Base-by-base conservation (phyloP, 2,888 invertebrate genomes). In the Ctenicera cuprea region DNA sequence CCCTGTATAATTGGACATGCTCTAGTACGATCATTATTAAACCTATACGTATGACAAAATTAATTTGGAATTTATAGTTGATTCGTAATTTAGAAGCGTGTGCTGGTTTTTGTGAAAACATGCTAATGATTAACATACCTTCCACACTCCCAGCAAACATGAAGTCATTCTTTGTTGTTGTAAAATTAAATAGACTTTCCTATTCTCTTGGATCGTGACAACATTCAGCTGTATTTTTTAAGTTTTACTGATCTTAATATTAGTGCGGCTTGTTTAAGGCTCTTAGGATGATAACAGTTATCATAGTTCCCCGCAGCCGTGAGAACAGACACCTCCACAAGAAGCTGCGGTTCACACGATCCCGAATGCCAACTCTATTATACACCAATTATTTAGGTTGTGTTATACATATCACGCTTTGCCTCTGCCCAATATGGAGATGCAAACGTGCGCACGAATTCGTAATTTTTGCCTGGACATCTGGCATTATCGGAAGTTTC, bases 381-480 rank as follows among this genome's bases (percentile, higher is more conserved):
- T 85, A 83, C 79, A 83, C 83, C 85, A 85, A 86, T 86, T 86
- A 85, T 86, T 86, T 85, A 83, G 85, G 84, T 84, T 85, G 85
- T 85, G 86, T 85, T 86, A 85, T 85, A 86, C 85, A 86, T 86
- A 86, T 85, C 85, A 86, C 85, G 86, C 85, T 85, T 81, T 72
- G 64, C 82, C 84, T 84, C 81, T 68, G 68, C 82, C 82, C 79
- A 83, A 84, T 85, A 84, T 83, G 83, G 84, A 82, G 83, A 83
- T 82, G 80, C 78, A 79, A 84, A 83, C 84, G 84, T 84, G 85
- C 79, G 82, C 85, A 84, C 85, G 85, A 85, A 84, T 83, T 80
- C 79, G 82, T 83, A 82, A 81, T 83, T 83, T 82, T 80, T 82
- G 77, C 76, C 67, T 70, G 76, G 73, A 76, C 77, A 80, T 76